Base-by-base conservation (phyloP, 2,113 vertebrate species). In the Aphelocoma coerulescens region DNA sequence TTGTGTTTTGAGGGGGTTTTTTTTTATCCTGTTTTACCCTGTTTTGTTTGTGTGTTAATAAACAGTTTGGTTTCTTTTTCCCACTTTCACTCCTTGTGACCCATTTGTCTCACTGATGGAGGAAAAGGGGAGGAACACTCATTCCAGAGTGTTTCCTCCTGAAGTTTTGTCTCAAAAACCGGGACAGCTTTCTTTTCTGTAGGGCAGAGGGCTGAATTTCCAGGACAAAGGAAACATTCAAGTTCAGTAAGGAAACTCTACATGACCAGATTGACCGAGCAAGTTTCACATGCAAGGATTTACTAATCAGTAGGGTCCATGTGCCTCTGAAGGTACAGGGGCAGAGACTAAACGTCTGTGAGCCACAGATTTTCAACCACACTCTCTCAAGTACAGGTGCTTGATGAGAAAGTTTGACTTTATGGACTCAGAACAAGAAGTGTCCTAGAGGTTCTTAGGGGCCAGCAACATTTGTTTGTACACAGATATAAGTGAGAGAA, bases 181-280 rank as follows among this genome's bases (percentile, higher is more conserved):
- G 7, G 16, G 43, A 16, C 43, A 43, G 43, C 65, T 81, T 46
- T 69, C 11, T 43, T 65, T 80, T 23, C 43, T 95, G 72, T 69
- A 73, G 48, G 43, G 32, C 44, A 43, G 33, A 83, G 32, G 13
- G 11, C 7, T 63, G 28, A 9, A 18, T 87, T 77, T 51, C 72
- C 11, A n/a, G 30, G 30, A 54, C 30, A 48, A 39, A 67, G 7
- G 48, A 88, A 67, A 6, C 12, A 18, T 32, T 74, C 35, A 32
- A 9, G 21, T 55, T 74, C 72, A 52, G 14, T 28, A 24, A 46
- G 21, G 58, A 75, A 33, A 14, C n/a, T 83, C 63, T 33, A 5
- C 46, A 26, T n/a, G 59, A 51, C 35, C 1, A 0, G 6, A 39
- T 1, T 80, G 49, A 69, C 32, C 2, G 1, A 74, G n/a, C 16